Evolutionary conservation across 2,797 vertebrate genomes (phyloP), one percentile per base, ranked within the genome.

Genomic region (Balearica regulorum): DNA sequence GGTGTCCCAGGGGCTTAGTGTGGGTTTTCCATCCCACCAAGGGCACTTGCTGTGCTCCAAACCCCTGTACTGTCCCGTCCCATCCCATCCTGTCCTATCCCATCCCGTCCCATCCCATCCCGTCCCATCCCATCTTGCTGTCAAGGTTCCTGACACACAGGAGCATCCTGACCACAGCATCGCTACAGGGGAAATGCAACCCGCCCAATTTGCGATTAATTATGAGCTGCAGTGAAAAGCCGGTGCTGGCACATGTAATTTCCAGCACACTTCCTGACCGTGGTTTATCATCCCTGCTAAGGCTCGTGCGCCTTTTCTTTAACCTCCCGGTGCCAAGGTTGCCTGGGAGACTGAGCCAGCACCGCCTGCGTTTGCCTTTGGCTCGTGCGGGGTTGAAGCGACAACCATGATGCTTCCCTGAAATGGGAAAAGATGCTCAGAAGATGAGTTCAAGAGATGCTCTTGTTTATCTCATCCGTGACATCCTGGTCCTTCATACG

Each of bases 311-410:
- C 82, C 70, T 94, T 65, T 81, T 68, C 80, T 77, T 77, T 87
- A 83, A 81, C 61, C 69, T 92, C 49, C 49, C 3, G 1, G 51
- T 18, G 29, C 75, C 0, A 37, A 61, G 57, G 94, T 95, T 96
- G 90, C 92, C 85, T 82, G 61, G 95, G 95, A 96, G 87, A 94
- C 85, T 70, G 73, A 86, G 61, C 64, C 28, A 37, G 85, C 64
- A 71, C 53, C 6, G 2, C 79, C 82, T 68, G 64, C 41, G 4
- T 71, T 88, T 87, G 57, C 49, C 46, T 89, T 71, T 75, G 87
- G 26, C 68, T 95, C 0, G 0, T 2, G 2, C 3, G 4, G 75
- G 44, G 51, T 53, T 87, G 65, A 65, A 72, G 72, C 18, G 1
- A 2, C 4, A 3, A 73, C 76, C 3, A 1, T 3, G 13, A 33